These are phyloP conservation scores for Eubasilissa splendida DNA, from an alignment of 2,888 invertebrate genomes.

Conservation along the genomic window DNA sequence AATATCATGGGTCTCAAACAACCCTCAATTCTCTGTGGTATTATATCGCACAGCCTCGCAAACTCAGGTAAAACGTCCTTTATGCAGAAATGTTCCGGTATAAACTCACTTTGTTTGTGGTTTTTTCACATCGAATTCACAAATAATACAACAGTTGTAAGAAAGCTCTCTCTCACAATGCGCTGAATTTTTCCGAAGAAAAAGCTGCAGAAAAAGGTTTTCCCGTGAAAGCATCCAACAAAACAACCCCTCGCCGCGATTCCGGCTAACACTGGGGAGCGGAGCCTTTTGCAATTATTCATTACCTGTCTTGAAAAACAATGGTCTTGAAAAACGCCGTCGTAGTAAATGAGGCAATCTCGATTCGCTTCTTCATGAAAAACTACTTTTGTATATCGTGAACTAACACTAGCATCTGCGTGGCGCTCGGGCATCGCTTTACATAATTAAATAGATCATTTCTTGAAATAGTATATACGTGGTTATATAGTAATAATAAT, in stretches of 20 bases:
- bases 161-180: conserved; percentile 22
- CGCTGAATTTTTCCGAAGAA: conserved; percentile 23
- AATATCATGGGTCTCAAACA: neutral
- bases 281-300: conserved; percentile 17
- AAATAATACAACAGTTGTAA: conserved; percentile 23
- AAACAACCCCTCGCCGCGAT: neutral
- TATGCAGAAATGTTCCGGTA: conserved; percentile 4
- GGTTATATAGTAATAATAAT: no score
- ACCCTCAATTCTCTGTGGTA: conserved; percentile 17
- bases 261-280: neutral
- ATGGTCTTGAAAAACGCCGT: neutral
- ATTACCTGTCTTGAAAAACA: conserved; percentile 7
- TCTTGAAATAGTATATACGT: neutral
- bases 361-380: neutral
- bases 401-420: no score
- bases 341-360: neutral
- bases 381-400: no score
- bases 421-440: neutral
- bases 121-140: conserved; percentile 16
- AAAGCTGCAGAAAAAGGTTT: conserved; percentile 18
- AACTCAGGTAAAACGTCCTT: conserved; percentile 22
- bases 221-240: conserved; percentile 2
- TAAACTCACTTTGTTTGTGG: neutral
- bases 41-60: conserved; percentile 17
- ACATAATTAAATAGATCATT: neutral